Percentiles rank a stretch among this genome's conserved stretches.
Conservation (phyloP, 2,797 vertebrate genomes). For the Antrozous pallidus region DNA sequence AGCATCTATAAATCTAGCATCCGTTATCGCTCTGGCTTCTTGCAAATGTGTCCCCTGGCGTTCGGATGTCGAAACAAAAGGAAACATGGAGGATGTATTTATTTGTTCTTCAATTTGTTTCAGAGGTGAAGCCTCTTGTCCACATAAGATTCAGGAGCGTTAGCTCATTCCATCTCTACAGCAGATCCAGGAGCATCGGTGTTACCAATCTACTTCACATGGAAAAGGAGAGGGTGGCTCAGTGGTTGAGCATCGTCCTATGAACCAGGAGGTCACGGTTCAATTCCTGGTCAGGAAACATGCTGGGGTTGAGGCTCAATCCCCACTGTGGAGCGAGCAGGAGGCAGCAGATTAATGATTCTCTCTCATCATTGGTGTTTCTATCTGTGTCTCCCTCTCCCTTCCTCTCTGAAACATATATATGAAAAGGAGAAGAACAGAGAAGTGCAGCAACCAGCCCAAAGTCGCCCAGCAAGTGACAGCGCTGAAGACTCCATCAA, state of each 20-base stretch:
- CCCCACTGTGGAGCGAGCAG: too few relatives aligned
- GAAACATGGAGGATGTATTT: not conserved
- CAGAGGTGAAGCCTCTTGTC: not conserved
- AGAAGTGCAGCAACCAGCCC: not conserved
- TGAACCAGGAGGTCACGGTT: too few relatives aligned
- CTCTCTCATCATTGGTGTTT: too few relatives aligned
- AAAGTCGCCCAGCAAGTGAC: not conserved
- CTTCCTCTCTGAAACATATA: too few relatives aligned
- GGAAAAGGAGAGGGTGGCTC: too few relatives aligned
- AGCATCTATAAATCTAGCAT: accelerated
- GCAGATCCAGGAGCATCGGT: not conserved
- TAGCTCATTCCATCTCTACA: not conserved
- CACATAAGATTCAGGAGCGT: not conserved
- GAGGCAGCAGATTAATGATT: too few relatives aligned
- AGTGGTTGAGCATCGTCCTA: too few relatives aligned
- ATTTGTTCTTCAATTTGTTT: not conserved
- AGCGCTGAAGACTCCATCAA: not conserved
- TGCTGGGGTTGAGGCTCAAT: too few relatives aligned
- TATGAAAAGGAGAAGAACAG: not conserved
- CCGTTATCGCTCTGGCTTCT: not conserved
- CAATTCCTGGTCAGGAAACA: too few relatives aligned
- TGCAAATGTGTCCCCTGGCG: not conserved
- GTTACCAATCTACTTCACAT: too few relatives aligned
- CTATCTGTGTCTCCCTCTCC: too few relatives aligned
- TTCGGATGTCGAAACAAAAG: not conserved